Conservation (phyloP, 1,140 invertebrate species). For the Forficula auricularia region DNA sequence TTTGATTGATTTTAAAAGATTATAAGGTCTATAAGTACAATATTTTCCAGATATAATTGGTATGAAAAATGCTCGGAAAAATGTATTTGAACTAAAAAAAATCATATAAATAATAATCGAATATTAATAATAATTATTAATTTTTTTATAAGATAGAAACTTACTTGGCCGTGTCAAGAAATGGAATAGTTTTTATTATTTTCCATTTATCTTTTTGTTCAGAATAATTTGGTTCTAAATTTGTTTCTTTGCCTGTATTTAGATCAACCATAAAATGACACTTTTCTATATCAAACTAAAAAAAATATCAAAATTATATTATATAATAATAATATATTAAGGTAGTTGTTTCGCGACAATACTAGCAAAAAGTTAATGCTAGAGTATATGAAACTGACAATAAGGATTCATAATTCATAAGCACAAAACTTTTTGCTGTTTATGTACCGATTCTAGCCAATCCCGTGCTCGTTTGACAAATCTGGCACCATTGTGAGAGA, state of each 20-base stretch:
- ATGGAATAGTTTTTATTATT: constrained; percentile 49
- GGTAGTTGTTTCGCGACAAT: too few relatives aligned
- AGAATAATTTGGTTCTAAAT: constrained; percentile 67
- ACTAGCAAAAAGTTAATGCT: background rate
- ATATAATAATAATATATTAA: too few relatives aligned
- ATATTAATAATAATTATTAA: background rate
- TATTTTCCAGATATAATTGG: constrained; percentile 58
- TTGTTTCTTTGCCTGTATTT: constrained; percentile 49
- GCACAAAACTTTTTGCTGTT: background rate
- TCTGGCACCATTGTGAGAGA: background rate
- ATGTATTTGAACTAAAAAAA: constrained; percentile 44
- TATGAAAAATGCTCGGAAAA: constrained; percentile 77
- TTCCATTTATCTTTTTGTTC: constrained; percentile 52
- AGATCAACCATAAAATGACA: constrained; percentile 80
- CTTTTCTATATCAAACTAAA: constrained; percentile 50
- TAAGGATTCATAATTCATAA: constrained; percentile 5
- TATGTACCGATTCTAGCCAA: background rate
- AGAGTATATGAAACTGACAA: background rate
- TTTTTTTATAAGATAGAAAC: constrained; percentile 10
- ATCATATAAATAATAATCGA: constrained; percentile 3
- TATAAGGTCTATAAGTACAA: constrained; percentile 59
- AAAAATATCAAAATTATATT: constrained; percentile 20
- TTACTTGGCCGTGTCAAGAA: constrained; percentile 56
- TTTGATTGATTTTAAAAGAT: constrained; percentile 49
- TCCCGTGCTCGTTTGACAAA: background rate